These are phyloP conservation scores for Neuroterus valhalla DNA, from an alignment of 1,140 invertebrate species.

Conservation along the genomic window DNA sequence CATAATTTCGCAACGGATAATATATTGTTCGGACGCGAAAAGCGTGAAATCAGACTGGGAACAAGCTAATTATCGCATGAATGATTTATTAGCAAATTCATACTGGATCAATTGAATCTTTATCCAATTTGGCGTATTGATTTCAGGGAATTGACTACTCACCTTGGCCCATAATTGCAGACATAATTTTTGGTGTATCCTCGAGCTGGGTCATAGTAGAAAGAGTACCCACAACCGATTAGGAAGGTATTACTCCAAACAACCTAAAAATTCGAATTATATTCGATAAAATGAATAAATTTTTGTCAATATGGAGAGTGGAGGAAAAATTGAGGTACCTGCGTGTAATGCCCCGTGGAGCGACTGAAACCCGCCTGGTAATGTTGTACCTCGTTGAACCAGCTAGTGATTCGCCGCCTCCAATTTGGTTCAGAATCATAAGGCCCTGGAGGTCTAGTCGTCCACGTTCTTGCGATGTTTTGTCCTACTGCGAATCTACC, in stretches of 20 bases:
- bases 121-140: constrained; percentile 6
- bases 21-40: too few species aligned
- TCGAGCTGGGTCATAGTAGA: constrained; percentile 81
- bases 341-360: constrained; percentile 87
- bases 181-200: constrained; percentile 89
- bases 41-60: too few species aligned
- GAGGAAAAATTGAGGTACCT: constrained; percentile 75
- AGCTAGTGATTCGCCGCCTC: constrained; percentile 82
- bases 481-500: constrained; percentile 87
- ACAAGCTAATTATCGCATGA: constrained; percentile 38
- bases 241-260: constrained; percentile 87
- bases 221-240: constrained; percentile 88
- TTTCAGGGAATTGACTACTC: constrained; percentile 47
- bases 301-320: too few species aligned
- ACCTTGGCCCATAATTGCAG: constrained; percentile 91
- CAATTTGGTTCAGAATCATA: constrained; percentile 82
- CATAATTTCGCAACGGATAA: too few species aligned
- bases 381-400: constrained; percentile 87
- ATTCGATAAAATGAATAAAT: too few species aligned
- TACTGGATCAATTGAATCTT: constrained; percentile 9
- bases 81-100: constrained; percentile 41
- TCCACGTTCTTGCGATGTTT: constrained; percentile 88
- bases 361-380: constrained; percentile 81
- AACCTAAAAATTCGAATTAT: constrained; percentile 81
- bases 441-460: constrained; percentile 78